Base-by-base conservation (phyloP, 2,888 invertebrate species). In the Cryptus armator region DNA sequence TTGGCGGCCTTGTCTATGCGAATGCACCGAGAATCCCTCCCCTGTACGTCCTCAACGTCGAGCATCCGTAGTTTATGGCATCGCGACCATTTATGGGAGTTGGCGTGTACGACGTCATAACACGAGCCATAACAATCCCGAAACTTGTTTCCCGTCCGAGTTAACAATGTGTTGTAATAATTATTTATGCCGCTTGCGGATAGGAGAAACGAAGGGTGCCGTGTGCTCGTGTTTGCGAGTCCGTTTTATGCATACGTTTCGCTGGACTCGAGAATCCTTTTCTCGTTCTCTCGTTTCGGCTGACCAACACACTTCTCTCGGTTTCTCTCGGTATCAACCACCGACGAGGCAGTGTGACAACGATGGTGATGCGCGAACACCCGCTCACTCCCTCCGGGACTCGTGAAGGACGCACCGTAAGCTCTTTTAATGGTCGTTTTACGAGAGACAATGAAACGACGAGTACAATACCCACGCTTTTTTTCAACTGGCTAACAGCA, bases 101-200 rank as follows among this genome's bases (percentile, higher is more conserved):
- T 68, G 32, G 72, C 85, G 59, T 86, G 86, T 86, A 85, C 86
- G 81, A 86, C 75, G 83, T 85, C 81, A 82, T 89, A 87, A 89
- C 84, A 85, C 86, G 86, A 77, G 56, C 71, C 85, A 64, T 88
- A 90, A 88, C 86, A 85, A 86, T 88, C 84, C 83, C 82, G 83
- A 85, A 83, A 87, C 86, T 87, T 88, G 84, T 89, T 89, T 84
- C 78, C 64, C 85, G 79, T 76, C n/a, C 72, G 77, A 74, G 79
- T 66, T 77, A 81, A 85, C 80, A 85, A 86, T 84, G 83, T 83
- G 71, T 80, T 80, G 86, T 84, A 86, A 87, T 84, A 86, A 87
- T 90, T 89, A 85, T 86, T 87, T 85, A 85, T 83, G 62, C 81
- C 71, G 51, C 37, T n/a, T 44, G 6, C 19, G 24, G 72, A 53